A percentile compares a stretch with the other conserved stretches of the same genome.
These are phyloP conservation scores for Forbesichthys papilliferus DNA, from an alignment of 2,113 vertebrate genomes.

Conservation along the genomic window DNA sequence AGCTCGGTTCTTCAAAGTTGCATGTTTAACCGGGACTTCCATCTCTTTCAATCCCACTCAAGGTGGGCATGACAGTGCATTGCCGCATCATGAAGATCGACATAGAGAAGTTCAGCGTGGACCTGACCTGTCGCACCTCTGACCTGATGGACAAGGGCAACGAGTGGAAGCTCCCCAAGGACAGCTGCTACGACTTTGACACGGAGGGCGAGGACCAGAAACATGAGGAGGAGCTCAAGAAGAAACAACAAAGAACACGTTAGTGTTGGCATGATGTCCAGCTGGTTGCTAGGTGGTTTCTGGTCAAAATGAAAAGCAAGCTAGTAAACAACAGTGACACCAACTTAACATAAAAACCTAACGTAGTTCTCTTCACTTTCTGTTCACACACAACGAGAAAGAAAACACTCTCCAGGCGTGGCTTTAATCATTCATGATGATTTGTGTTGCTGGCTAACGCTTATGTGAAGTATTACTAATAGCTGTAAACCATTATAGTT, in stretches of 20 bases:
- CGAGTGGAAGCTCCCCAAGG: constrained; percentile 97
- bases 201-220: constrained; percentile 90
- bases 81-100: constrained; percentile 99
- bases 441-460: no score
- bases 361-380: background rate
- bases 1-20: no score
- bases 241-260: constrained; percentile 97
- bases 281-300: background rate
- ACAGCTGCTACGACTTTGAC: constrained; percentile 96
- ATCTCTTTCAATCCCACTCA: background rate
- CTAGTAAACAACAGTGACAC: no score
- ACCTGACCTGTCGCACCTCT: constrained; percentile 95
- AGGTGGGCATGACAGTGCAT: constrained; percentile 99
- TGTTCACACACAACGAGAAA: background rate
- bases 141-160: constrained; percentile 97
- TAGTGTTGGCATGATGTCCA: constrained; percentile 55
- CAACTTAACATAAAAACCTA: background rate
- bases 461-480: no score
- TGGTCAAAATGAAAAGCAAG: background rate
- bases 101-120: constrained; percentile 97
- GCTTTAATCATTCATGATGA: no score
- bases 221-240: constrained; percentile 91
- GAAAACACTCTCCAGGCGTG: background rate
- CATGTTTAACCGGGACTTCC: no score
- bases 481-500: no score